Percentiles rank a stretch among this genome's conserved stretches.
Evolutionary conservation across 2,888 invertebrate species (phyloP).

Genomic region (Drosophila borealis): DNA sequence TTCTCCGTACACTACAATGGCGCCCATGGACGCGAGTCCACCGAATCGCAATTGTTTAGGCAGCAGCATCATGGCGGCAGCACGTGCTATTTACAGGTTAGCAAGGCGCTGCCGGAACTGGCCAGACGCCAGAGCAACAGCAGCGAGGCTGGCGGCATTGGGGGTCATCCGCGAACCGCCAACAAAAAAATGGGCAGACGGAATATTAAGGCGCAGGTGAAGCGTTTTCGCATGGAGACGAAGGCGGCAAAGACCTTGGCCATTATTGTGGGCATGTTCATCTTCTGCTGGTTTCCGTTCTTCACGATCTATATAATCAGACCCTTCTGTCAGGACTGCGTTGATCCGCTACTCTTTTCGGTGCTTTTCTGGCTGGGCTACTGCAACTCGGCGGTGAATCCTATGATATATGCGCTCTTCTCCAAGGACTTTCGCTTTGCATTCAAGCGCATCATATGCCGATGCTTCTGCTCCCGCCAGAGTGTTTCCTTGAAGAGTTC

Average conservation of each 20-base stretch:
- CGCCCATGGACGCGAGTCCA: slow-evolving; percentile 88
- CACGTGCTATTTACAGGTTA: slow-evolving; percentile 87
- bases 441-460: slow-evolving; percentile 96
- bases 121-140: slow-evolving; percentile 77
- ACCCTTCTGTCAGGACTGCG: slow-evolving; percentile 94
- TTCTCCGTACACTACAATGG: slow-evolving; percentile 89
- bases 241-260: slow-evolving; percentile 98
- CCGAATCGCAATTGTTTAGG: slow-evolving; percentile 85
- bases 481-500: slow-evolving; percentile 84
- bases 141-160: slow-evolving; percentile 67
- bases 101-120: slow-evolving; percentile 84
- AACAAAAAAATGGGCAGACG: slow-evolving; percentile 91
- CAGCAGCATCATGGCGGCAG: slow-evolving; percentile 77
- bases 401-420: slow-evolving; percentile 97
- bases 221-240: slow-evolving; percentile 97
- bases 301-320: slow-evolving; percentile 97
- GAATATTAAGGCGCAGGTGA: slow-evolving; percentile 96
- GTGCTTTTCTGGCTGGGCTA: slow-evolving; percentile 99
- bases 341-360: slow-evolving; percentile 93
- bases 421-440: slow-evolving; percentile 98
- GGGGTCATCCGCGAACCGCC: slow-evolving; percentile 72
- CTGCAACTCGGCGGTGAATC: slow-evolving; percentile 98
- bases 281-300: slow-evolving; percentile 98
- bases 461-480: slow-evolving; percentile 89
- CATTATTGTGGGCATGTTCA: slow-evolving; percentile 98